A percentile compares a stretch with the other conserved stretches of the same genome.
Evolutionary conservation across 2,797 vertebrate species (phyloP).

Genomic region (Rhabdophis nuchalis): DNA sequence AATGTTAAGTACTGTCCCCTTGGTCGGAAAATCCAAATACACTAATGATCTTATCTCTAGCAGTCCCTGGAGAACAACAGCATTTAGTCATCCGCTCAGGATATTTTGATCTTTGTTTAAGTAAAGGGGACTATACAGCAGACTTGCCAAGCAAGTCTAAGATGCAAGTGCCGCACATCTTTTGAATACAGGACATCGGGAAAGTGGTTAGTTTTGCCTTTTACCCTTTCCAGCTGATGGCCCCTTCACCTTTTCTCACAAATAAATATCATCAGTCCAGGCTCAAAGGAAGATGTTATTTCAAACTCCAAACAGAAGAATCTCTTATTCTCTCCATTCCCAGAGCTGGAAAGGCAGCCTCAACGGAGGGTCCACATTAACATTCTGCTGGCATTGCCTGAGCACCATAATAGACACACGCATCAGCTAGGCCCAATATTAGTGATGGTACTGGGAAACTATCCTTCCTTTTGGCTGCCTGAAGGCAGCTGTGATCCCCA

Average conservation of each 20-base stretch:
- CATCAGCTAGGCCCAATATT: slow-evolving; percentile 74
- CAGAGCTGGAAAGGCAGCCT: slow-evolving; percentile 26
- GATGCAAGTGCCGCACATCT: fast-evolving
- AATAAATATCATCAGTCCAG: not conserved
- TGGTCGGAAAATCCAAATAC: not conserved
- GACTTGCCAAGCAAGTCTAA: fast-evolving
- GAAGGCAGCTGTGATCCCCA: slow-evolving; percentile 78
- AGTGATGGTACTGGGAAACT: slow-evolving; percentile 71
- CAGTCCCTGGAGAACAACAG: not conserved
- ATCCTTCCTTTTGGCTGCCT: slow-evolving; percentile 75
- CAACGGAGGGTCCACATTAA: slow-evolving; percentile 32
- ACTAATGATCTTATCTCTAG: not conserved
- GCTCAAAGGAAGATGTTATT: slow-evolving; percentile 5
- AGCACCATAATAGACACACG: slow-evolving; percentile 62
- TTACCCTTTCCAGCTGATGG: not conserved
- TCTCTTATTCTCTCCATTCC: slow-evolving; percentile 3
- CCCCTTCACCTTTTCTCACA: not conserved
- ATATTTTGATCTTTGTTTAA: not conserved
- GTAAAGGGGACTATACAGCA: not conserved
- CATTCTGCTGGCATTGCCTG: slow-evolving; percentile 57
- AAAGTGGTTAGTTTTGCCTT: not conserved
- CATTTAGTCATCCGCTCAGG: not conserved
- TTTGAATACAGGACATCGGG: fast-evolving
- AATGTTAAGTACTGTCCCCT: not conserved
- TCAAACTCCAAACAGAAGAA: slow-evolving; percentile 3